Conservation (phyloP, 1,140 invertebrate genomes). For the Drosophila pseudoananassae region DNA sequence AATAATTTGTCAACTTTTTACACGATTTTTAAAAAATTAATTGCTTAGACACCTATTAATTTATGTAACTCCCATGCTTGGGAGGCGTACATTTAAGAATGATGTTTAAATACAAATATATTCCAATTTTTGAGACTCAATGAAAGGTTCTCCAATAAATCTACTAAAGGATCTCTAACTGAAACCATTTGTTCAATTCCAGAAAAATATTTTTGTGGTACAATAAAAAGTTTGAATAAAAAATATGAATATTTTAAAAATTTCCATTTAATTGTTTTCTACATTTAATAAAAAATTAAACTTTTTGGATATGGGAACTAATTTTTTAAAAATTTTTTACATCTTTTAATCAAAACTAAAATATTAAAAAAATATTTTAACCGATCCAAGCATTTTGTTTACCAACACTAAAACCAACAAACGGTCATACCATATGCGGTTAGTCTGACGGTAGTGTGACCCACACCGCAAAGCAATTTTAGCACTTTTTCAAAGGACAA, state of each 20-base stretch:
- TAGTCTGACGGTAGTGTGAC: not conserved
- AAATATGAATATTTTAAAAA: not conserved
- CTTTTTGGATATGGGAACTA: too few species aligned
- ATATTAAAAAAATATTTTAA: not conserved
- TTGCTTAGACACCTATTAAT: conserved; percentile 20
- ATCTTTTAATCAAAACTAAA: not conserved
- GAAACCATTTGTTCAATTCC: not conserved
- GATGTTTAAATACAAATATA: conserved; percentile 33
- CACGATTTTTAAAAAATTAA: not conserved
- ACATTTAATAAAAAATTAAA: too few species aligned
- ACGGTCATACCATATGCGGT: not conserved
- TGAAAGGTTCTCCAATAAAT: not conserved
- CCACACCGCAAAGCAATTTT: not conserved
- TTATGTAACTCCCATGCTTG: conserved; percentile 21
- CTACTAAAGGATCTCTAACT: conserved; percentile 1
- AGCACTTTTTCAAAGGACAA: conserved; percentile 3
- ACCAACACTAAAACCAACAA: not conserved
- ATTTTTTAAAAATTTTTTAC: too few species aligned
- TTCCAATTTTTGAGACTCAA: conserved; percentile 28
- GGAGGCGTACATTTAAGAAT: conserved; percentile 20
- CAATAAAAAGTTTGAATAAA: not conserved
- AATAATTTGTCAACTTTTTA: conserved; percentile 41
- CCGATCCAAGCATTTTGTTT: not conserved
- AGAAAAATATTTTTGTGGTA: not conserved
- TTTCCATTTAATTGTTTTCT: too few species aligned